Evolutionary conservation across 64 coral and sea anemone genomes (phyloP), one percentile per base, ranked within the genome.

Genomic region (Stichodactyla helianthus): DNA sequence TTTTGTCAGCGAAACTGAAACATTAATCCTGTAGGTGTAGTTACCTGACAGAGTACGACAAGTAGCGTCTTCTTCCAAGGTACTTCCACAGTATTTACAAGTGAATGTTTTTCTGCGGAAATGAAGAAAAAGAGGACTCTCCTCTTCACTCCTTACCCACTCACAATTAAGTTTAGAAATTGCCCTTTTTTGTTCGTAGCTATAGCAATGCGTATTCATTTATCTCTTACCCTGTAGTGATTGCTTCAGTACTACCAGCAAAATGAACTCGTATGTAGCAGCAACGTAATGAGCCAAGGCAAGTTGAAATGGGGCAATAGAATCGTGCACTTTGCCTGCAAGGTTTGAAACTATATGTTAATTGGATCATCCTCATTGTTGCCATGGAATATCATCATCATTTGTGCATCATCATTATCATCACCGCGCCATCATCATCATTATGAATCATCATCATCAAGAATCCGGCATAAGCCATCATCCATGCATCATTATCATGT

Each of bases 281-380:
- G 59, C 91, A 92, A 85, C 91, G 92, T 28, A 79, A 83, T 53
- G 94, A 89, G 20, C 88, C 94, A 58, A 85, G 56, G 58, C 94
- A 97, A 11, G 64, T 44, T 19, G 78, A 57, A 62, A 89, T 82
- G 77, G 94, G 94, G 65, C 94, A 97, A 58, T 93, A 93, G 63
- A 93, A 97, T 20, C 94, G 79, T n/a, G 94, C 94, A 93, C 87
- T 93, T 90, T 97, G 94, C 9, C 94, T 97, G 78, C 0, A 23
- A 80, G n/a, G 16, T 9, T 44, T 44, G 35, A 16, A 8, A 89
- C 52, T 16, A 82, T 44, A 44, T 44, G 35, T 3, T 44, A 44
- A 44, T 44, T 2, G 35, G 35, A 44, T 44, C 35, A 44, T 44
- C 35, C 35, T 44, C 0, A 44, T 44, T 44, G 35, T 44, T 44